phyloP scores from a whole-genome alignment of 2,113 vertebrate species.

The Dromiciops gliroides region DNA sequence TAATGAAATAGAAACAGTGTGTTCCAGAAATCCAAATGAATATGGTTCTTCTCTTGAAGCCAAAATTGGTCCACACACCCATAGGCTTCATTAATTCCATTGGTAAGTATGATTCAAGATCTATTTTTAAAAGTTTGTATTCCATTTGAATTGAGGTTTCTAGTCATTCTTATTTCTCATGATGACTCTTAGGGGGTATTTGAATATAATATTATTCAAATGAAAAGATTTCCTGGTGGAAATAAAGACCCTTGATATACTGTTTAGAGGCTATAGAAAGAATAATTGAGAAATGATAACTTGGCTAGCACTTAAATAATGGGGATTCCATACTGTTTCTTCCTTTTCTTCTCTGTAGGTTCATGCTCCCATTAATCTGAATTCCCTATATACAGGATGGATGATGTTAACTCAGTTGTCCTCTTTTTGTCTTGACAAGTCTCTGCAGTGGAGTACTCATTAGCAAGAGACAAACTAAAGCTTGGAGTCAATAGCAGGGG shows the following conservation, averaged over 20 bases:
- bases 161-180: neutral
- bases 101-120: conserved; percentile 28
- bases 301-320: neutral
- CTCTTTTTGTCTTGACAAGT: neutral
- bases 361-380: neutral
- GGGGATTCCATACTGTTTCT: neutral
- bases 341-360: neutral
- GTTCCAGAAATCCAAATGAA: conserved; percentile 16
- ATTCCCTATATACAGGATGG: neutral
- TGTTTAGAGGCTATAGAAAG: neutral
- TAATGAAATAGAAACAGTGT: conserved; percentile 18
- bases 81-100: neutral
- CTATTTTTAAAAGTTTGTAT: conserved; percentile 20
- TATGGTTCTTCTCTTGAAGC: conserved; percentile 4
- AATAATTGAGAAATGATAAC: neutral
- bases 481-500: neutral
- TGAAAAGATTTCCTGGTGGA: neutral
- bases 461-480: neutral
- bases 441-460: neutral
- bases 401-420: neutral
- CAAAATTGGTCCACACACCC: neutral
- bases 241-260: neutral
- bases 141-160: conserved; percentile 1
- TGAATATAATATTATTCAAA: neutral
- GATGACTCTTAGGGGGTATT: neutral